phyloP scores from a whole-genome alignment of 1,140 invertebrate species.

The Trachymyrmex septentrionalis region DNA sequence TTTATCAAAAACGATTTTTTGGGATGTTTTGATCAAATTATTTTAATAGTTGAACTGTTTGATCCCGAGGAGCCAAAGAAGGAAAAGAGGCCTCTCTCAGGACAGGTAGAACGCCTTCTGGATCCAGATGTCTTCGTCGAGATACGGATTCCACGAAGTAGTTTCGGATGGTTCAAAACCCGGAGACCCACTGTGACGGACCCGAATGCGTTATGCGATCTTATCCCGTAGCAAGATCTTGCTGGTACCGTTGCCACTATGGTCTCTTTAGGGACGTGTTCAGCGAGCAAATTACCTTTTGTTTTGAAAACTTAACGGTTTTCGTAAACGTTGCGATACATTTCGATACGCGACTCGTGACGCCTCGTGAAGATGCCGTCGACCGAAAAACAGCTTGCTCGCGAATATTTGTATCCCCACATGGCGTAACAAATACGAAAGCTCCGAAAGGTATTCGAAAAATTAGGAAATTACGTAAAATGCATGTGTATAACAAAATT shows the following conservation, averaged over 20 bases:
- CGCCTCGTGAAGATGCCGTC: neutral
- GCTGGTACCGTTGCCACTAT: constrained; percentile 72
- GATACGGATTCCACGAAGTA: constrained; percentile 75
- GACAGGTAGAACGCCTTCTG: constrained; percentile 66
- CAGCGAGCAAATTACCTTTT: constrained; percentile 76
- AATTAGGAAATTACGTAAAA: neutral
- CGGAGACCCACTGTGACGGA: constrained; percentile 70
- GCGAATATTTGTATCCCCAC: neutral
- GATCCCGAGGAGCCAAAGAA: neutral
- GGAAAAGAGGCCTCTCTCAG: constrained; percentile 48
- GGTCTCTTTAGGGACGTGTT: constrained; percentile 74
- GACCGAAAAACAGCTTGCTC: neutral
- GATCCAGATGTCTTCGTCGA: constrained; percentile 69
- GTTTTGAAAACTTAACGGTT: constrained; percentile 75
- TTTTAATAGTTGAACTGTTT: constrained; percentile 39
- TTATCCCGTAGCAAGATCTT: constrained; percentile 73
- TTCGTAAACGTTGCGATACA: neutral
- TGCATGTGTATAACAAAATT: neutral
- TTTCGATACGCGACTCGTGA: neutral
- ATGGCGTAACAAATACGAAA: neutral
- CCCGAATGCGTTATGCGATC: constrained; percentile 69
- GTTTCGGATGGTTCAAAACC: constrained; percentile 66
- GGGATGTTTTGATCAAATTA: neutral
- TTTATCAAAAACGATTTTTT: neutral
- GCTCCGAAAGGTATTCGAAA: neutral